Percentiles rank a stretch among this genome's conserved stretches.
phyloP scores from a whole-genome alignment of 2,797 vertebrate genomes.

The Dicrostonyx torquatus region DNA sequence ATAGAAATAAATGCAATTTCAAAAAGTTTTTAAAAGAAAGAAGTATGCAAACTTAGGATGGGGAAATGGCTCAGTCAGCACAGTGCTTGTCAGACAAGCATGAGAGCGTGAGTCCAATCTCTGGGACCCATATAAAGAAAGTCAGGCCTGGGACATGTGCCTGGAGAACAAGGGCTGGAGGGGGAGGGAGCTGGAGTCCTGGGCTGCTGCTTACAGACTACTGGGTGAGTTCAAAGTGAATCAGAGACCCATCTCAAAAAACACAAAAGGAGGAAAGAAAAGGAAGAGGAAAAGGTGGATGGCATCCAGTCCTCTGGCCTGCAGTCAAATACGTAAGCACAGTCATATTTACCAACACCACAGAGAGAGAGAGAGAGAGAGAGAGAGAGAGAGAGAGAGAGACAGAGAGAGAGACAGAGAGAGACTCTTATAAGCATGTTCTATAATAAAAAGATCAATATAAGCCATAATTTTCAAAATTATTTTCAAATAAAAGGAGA shows the following conservation, averaged over 20 bases:
- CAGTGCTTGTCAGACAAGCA: background rate
- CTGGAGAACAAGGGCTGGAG: background rate
- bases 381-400: background rate
- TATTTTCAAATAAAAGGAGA: background rate
- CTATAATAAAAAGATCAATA: background rate
- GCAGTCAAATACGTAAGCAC: background rate
- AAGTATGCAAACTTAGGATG: too few species aligned
- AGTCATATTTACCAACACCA: background rate
- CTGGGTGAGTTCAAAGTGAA: background rate
- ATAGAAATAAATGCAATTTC: background rate
- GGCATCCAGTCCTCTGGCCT: background rate
- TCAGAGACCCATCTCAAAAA: too few species aligned
- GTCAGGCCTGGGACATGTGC: background rate
- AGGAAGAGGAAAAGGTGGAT: background rate
- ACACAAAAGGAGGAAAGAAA: background rate
- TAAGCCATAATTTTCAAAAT: slow-evolving; percentile 18
- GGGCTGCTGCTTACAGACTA: background rate
- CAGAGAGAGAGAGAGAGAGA: too few species aligned
- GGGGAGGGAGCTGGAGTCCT: background rate
- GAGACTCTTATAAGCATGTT: background rate
- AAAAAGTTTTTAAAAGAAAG: background rate
- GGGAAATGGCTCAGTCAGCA: background rate
- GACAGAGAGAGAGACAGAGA: background rate
- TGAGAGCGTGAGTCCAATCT: background rate
- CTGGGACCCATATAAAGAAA: background rate